A percentile compares a stretch with the other conserved stretches of the same genome.
Evolutionary conservation across 64 coral and sea anemone genomes (phyloP).

Genomic region (Montipora sp.): DNA sequence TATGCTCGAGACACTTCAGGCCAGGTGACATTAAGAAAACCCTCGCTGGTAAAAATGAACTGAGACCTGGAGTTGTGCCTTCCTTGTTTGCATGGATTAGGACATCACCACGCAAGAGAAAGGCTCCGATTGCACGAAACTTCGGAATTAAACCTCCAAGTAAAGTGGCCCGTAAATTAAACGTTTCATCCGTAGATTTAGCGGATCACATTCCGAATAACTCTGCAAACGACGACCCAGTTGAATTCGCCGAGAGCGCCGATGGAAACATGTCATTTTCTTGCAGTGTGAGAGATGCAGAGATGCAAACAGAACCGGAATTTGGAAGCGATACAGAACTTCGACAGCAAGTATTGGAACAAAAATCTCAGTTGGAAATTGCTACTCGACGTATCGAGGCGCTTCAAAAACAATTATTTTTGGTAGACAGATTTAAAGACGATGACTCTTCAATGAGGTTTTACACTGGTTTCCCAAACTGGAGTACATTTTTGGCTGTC

Average conservation of each 20-base stretch:
- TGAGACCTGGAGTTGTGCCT: not conserved
- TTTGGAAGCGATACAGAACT: no score
- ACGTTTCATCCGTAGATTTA: no score
- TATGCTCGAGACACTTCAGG: no score
- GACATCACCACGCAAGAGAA: constrained; percentile 33
- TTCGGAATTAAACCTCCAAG: not conserved
- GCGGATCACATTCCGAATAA: no score
- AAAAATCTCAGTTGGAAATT: not conserved
- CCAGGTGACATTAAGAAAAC: constrained; percentile 21
- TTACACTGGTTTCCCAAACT: not conserved
- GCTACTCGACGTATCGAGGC: not conserved
- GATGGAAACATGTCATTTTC: no score
- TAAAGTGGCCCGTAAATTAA: not conserved
- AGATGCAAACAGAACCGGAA: no score
- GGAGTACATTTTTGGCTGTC: no score
- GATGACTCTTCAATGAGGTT: constrained; percentile 33
- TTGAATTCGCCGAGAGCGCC: no score
- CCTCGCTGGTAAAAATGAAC: not conserved
- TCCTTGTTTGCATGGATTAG: constrained; percentile 24
- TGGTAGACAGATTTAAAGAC: constrained; percentile 19
- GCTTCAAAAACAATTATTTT: constrained; percentile 16
- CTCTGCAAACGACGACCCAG: no score
- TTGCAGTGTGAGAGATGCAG: no score
- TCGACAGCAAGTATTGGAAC: not conserved
- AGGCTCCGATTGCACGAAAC: not conserved